phyloP scores from a whole-genome alignment of 2,113 vertebrate genomes.

The Fregata magnificens region DNA sequence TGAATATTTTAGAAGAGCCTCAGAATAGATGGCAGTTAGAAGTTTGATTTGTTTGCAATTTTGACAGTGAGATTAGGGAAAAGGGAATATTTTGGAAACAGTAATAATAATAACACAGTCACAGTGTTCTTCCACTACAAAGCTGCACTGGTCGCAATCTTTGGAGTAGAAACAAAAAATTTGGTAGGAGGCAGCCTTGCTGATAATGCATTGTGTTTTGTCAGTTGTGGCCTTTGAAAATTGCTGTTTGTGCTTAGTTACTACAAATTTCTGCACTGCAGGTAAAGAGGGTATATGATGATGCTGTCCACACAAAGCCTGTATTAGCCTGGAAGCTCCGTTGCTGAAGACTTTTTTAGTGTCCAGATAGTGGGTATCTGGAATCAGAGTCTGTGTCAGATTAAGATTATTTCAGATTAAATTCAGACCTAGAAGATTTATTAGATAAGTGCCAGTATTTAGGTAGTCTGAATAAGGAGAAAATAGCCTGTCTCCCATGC shows the following conservation, averaged over 20 bases:
- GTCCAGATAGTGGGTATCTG: not conserved
- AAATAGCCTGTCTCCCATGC: not conserved
- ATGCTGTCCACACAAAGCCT: not conserved
- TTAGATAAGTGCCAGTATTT: not conserved
- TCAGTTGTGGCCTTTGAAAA: not conserved
- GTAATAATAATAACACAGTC: not conserved
- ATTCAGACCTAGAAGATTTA: not conserved
- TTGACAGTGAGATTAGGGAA: not conserved
- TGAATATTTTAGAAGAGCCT: not conserved
- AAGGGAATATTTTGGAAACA: not conserved
- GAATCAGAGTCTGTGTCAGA: not conserved
- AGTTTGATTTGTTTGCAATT: not conserved
- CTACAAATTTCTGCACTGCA: not conserved
- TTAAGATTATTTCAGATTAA: not conserved
- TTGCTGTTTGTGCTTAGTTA: not conserved
- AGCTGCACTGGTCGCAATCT: not conserved
- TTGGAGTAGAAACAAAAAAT: not conserved
- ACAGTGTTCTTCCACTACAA: not conserved
- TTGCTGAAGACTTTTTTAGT: not conserved
- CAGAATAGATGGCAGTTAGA: not conserved
- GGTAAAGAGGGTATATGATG: not conserved
- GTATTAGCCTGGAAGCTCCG: not conserved
- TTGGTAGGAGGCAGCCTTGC: not conserved
- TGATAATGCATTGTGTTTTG: not conserved
- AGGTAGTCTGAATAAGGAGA: not conserved